Conservation (phyloP, 2,797 vertebrate species). For the Lates japonicus region DNA sequence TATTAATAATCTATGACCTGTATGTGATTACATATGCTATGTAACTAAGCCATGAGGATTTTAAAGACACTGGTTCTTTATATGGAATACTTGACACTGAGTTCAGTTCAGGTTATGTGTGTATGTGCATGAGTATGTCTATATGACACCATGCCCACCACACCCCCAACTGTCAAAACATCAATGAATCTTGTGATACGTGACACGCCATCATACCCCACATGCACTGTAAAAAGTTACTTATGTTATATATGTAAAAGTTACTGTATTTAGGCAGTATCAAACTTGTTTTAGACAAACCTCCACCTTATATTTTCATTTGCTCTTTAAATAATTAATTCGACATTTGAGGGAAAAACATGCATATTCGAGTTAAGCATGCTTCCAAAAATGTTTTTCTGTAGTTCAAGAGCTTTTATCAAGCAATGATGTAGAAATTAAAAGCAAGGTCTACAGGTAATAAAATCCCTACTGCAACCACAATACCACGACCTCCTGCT, state of each 20-base stretch:
- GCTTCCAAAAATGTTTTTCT: not conserved
- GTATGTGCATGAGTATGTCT: not conserved
- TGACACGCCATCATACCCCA: conserved; percentile 3
- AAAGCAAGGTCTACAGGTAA: not conserved
- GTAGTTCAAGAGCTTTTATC: no score
- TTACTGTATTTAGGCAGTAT: not conserved
- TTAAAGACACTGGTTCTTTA: conserved; percentile 37
- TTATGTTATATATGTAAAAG: not conserved
- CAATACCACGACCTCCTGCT: not conserved
- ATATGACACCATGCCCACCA: conserved; percentile 24
- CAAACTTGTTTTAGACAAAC: not conserved
- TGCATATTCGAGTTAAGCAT: no score
- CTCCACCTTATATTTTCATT: not conserved
- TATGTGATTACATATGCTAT: not conserved
- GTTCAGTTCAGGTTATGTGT: conserved; percentile 34
- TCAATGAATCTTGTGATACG: conserved; percentile 38
- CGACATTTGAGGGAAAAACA: not conserved
- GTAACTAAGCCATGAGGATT: conserved; percentile 20
- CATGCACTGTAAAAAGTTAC: conserved; percentile 9
- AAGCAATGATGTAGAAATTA: not conserved
- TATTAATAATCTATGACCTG: conserved; percentile 3
- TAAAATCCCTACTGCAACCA: not conserved
- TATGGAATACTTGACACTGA: conserved; percentile 28
- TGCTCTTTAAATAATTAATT: not conserved
- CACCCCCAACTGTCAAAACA: conserved; percentile 46